phyloP scores from a whole-genome alignment of 1,140 invertebrate genomes.

The Saccostrea echinata region DNA sequence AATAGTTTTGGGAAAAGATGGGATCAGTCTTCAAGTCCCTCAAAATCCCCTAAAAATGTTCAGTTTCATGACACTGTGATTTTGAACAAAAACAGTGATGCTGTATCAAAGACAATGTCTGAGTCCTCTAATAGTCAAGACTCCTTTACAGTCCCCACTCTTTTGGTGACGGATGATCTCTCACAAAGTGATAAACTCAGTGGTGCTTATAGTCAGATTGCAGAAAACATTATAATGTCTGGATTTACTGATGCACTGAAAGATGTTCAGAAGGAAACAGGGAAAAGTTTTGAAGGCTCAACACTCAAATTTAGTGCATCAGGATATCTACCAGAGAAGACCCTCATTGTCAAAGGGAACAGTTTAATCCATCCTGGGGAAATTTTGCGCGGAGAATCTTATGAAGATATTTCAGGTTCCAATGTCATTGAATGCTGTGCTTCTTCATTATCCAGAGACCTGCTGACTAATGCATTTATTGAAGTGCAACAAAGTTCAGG shows the following conservation, averaged over 20 bases:
- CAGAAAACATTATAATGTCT: slow-evolving; percentile 33
- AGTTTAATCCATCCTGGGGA: slow-evolving; percentile 34
- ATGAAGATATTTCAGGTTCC: slow-evolving; percentile 30
- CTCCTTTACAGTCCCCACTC: neutral
- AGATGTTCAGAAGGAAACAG: slow-evolving; percentile 10
- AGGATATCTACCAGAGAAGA: slow-evolving; percentile 4
- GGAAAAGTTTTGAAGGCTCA: slow-evolving; percentile 14
- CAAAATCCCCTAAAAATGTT: slow-evolving; percentile 31
- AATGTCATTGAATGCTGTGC: slow-evolving; percentile 52
- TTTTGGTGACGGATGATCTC: slow-evolving; percentile 36
- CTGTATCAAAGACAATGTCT: neutral
- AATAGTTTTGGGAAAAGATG: slow-evolving; percentile 9
- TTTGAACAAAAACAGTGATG: neutral
- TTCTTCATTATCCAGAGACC: slow-evolving; percentile 53
- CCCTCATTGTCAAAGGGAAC: slow-evolving; percentile 15
- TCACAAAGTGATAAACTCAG: neutral
- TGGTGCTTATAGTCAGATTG: slow-evolving; percentile 24
- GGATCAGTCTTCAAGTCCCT: slow-evolving; percentile 19
- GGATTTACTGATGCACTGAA: slow-evolving; percentile 29
- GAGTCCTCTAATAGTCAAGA: slow-evolving; percentile 33
- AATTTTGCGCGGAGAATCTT: slow-evolving; percentile 35
- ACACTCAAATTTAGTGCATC: slow-evolving; percentile 34
- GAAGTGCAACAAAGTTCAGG: slow-evolving; percentile 56
- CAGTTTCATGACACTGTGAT: slow-evolving; percentile 31
- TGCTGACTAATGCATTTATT: slow-evolving; percentile 59